phyloP scores from a whole-genome alignment of 2,113 vertebrate species.

The Dermatemys mawii region DNA sequence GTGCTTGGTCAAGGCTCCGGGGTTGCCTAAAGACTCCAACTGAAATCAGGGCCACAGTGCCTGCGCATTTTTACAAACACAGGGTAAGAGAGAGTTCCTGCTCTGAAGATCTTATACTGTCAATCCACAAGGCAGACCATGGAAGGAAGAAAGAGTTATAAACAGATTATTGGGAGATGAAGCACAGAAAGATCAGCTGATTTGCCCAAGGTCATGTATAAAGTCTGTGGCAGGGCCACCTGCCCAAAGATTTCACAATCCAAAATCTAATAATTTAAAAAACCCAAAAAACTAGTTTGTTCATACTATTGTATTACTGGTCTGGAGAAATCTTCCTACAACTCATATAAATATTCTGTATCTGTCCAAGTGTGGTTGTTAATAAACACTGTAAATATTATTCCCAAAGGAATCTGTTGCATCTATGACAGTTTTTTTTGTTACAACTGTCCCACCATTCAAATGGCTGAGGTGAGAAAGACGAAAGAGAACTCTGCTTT shows the following conservation, averaged over 20 bases:
- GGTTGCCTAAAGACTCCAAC: not conserved
- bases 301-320: not conserved
- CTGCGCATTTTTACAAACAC: not conserved
- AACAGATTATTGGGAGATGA: not conserved
- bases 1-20: accelerated
- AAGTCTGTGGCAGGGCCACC: not conserved
- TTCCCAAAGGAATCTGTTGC: not conserved
- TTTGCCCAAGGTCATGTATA: not conserved
- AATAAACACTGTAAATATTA: not conserved
- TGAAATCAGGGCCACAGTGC: not conserved
- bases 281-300: too few species aligned
- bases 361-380: not conserved
- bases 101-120: not conserved
- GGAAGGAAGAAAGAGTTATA: not conserved
- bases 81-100: not conserved
- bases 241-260: not conserved
- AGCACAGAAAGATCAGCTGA: not conserved
- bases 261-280: not conserved
- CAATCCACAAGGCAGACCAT: not conserved
- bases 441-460: not conserved
- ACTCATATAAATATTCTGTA: not conserved
- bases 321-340: not conserved
- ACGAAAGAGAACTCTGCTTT: not conserved
- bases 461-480: not conserved
- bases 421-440: not conserved